A percentile compares a stretch with the other conserved stretches of the same genome.
These are phyloP conservation scores for Mactra quadrangularis DNA, from an alignment of 1,140 invertebrate species.

Conservation along the genomic window DNA sequence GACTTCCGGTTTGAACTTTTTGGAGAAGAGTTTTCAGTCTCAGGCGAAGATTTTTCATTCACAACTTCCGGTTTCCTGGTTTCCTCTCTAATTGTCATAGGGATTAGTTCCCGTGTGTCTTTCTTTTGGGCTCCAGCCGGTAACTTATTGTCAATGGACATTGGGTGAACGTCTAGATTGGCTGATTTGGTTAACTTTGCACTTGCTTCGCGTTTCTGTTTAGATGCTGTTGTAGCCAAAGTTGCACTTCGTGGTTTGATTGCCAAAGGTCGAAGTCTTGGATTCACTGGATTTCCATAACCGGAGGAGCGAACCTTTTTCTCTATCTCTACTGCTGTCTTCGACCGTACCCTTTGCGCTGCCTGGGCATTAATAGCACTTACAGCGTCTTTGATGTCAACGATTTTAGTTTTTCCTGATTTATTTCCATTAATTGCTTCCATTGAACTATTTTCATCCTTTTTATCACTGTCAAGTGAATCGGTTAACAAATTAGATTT, in stretches of 20 bases:
- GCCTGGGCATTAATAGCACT: neutral
- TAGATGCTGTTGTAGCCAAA: neutral
- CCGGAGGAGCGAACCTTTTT: conserved; percentile 48
- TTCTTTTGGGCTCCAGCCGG: neutral
- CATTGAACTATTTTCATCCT: neutral
- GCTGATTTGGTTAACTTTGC: conserved; percentile 45
- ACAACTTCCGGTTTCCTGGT: neutral
- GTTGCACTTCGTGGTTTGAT: conserved; percentile 47
- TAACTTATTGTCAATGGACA: neutral
- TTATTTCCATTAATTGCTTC: conserved; percentile 12
- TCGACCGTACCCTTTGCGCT: conserved; percentile 25
- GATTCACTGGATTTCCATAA: conserved; percentile 55
- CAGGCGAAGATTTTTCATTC: conserved; percentile 3
- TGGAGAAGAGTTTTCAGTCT: conserved; percentile 28
- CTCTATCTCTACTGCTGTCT: conserved; percentile 16
- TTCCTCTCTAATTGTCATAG: conserved; percentile 39
- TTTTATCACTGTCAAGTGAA: neutral
- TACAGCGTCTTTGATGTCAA: neutral
- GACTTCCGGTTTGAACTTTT: conserved; percentile 1
- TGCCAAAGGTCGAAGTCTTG: conserved; percentile 41
- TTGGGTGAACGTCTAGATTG: neutral
- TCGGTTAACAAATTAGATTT: conserved; percentile 1
- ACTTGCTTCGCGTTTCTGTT: conserved; percentile 19
- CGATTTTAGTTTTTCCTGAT: neutral
- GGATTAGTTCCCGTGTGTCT: conserved; percentile 36